A percentile compares a stretch with the other conserved stretches of the same genome.
Conservation (phyloP, 2,888 invertebrate species). For the Caenorhabditis imperialis region DNA sequence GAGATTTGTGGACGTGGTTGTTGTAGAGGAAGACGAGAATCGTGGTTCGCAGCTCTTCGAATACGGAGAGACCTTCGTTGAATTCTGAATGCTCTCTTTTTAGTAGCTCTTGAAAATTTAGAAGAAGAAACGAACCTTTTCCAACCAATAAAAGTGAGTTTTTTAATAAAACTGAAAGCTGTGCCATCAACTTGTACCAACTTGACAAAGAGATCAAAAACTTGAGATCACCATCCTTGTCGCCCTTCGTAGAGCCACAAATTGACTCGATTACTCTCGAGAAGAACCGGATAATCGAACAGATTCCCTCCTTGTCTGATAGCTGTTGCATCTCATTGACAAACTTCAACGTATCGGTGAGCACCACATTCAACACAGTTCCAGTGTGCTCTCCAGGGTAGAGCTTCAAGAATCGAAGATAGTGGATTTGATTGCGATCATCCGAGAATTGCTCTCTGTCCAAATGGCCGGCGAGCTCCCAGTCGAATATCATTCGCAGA, state of each 20-base stretch:
- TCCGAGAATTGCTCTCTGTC: too few relatives aligned
- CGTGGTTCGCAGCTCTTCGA: slow-evolving; percentile 35
- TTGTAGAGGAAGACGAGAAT: slow-evolving; percentile 34
- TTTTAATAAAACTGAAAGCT: slow-evolving; percentile 51
- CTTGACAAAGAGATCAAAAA: slow-evolving; percentile 15
- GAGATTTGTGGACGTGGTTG: slow-evolving; percentile 12
- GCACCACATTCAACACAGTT: slow-evolving; percentile 1
- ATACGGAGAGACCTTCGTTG: slow-evolving; percentile 18
- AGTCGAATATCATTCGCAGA: slow-evolving; percentile 35
- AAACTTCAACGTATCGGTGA: slow-evolving; percentile 6
- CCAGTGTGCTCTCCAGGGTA: slow-evolving; percentile 38
- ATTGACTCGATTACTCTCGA: slow-evolving; percentile 11
- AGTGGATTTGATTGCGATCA: too few relatives aligned
- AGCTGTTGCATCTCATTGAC: too few relatives aligned
- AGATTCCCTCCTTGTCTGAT: too few relatives aligned
- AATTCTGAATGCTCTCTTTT: slow-evolving; percentile 26
- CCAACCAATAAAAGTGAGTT: slow-evolving; percentile 19
- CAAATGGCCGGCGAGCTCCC: slow-evolving; percentile 20
- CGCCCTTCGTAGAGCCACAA: too few relatives aligned
- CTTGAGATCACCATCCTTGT: too few relatives aligned
- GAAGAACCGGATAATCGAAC: slow-evolving; percentile 1
- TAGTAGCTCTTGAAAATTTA: too few relatives aligned
- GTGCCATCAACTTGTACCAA: slow-evolving; percentile 36
- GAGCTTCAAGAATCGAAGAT: slow-evolving; percentile 13
- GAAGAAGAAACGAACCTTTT: slow-evolving; percentile 33